phyloP scores from a whole-genome alignment of 1,140 invertebrate genomes.

The Cydia fagiglandana region DNA sequence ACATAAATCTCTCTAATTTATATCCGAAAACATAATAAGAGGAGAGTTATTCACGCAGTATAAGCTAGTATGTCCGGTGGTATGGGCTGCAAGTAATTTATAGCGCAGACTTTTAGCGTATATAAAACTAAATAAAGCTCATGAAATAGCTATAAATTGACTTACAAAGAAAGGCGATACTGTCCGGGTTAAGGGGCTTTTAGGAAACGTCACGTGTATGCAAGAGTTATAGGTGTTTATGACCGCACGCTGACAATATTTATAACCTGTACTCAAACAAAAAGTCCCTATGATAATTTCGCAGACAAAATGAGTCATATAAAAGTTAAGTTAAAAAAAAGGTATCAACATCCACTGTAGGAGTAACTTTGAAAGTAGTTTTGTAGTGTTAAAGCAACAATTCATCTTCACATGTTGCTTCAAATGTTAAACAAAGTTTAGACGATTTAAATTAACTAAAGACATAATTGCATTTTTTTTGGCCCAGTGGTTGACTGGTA shows the following conservation, averaged over 20 bases:
- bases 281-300: not conserved
- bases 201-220: slow-evolving; percentile 37
- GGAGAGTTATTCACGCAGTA: slow-evolving; percentile 67
- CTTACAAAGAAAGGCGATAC: slow-evolving; percentile 63
- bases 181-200: slow-evolving; percentile 46
- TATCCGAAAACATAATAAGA: slow-evolving; percentile 73
- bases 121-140: slow-evolving; percentile 77
- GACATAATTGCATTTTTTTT: too few species aligned
- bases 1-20: slow-evolving; percentile 74
- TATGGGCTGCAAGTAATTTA: slow-evolving; percentile 63
- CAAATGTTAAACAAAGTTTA: not conserved
- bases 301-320: not conserved
- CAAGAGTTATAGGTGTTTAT: slow-evolving; percentile 25
- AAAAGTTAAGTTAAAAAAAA: too few species aligned
- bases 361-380: too few species aligned
- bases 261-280: not conserved
- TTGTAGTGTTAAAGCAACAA: too few species aligned
- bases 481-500: too few species aligned
- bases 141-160: slow-evolving; percentile 72
- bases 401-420: not conserved
- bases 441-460: too few species aligned
- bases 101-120: slow-evolving; percentile 66
- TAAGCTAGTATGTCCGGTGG: slow-evolving; percentile 54
- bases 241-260: not conserved
- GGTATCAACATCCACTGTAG: too few species aligned